A percentile compares a stretch with the other conserved stretches of the same genome.
Conservation (phyloP, 2,888 invertebrate genomes). For the Athripsodes cinereus region DNA sequence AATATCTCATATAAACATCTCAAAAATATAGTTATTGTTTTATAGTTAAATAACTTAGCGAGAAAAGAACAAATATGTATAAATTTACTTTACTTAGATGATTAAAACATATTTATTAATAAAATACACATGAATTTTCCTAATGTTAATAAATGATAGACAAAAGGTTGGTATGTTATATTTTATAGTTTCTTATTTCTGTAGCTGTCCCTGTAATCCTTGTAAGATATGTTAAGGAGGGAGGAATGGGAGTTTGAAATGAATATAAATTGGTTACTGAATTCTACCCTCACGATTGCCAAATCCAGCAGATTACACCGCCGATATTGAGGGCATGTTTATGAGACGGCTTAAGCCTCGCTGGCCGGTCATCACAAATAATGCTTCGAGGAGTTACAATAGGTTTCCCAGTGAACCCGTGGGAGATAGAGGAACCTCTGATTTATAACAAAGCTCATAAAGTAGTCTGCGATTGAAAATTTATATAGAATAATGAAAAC, state of each 20-base stretch:
- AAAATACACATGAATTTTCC: too few species aligned
- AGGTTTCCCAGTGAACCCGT: slow-evolving; percentile 29
- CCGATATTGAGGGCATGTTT: slow-evolving; percentile 42
- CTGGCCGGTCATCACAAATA: slow-evolving; percentile 25
- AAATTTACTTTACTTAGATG: too few species aligned
- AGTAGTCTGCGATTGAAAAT: neutral
- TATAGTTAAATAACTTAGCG: too few species aligned
- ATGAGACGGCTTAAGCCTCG: slow-evolving; percentile 28
- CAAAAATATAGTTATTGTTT: too few species aligned
- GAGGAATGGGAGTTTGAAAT: slow-evolving; percentile 19
- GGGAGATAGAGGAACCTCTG: slow-evolving; percentile 1
- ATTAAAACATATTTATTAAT: too few species aligned
- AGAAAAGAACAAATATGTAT: too few species aligned
- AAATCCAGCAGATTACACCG: slow-evolving; percentile 52
- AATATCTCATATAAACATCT: too few species aligned
- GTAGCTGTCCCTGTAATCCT: neutral
- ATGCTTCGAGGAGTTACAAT: slow-evolving; percentile 15
- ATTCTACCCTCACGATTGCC: slow-evolving; percentile 47
- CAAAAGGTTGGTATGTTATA: too few species aligned
- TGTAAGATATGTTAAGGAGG: slow-evolving; percentile 4
- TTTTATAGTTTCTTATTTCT: too few species aligned
- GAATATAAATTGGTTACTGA: slow-evolving; percentile 31
- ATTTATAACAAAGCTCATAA: neutral
- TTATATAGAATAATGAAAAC: too few species aligned
- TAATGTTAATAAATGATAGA: too few species aligned